phyloP scores from a whole-genome alignment of 2,113 vertebrate species.

The Enhydra lutris region DNA sequence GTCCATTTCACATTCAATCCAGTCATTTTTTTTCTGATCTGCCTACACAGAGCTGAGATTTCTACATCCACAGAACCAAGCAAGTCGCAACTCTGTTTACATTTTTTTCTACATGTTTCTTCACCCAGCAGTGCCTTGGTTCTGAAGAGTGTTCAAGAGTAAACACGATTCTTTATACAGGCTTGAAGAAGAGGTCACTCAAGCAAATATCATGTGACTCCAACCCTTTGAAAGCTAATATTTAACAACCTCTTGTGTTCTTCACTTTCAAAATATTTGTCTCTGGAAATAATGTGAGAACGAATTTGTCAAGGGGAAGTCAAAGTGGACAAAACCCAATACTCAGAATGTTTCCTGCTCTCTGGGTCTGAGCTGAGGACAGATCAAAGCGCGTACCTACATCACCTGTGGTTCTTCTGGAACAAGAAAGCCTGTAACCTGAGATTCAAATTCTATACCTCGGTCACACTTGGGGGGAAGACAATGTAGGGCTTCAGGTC shows the following conservation, averaged over 20 bases:
- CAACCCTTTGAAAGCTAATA: constrained; percentile 83
- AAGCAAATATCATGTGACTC: constrained; percentile 75
- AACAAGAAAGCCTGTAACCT: not conserved
- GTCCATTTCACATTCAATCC: not conserved
- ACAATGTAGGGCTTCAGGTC: not conserved
- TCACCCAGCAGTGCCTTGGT: constrained; percentile 61
- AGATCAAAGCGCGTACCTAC: constrained; percentile 11
- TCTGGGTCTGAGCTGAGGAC: not conserved
- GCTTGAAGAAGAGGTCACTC: constrained; percentile 76
- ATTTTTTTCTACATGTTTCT: constrained; percentile 76
- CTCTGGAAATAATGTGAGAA: constrained; percentile 80
- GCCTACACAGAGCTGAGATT: constrained; percentile 36
- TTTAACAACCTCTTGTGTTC: constrained; percentile 80
- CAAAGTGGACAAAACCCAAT: constrained; percentile 36
- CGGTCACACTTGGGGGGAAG: not conserved
- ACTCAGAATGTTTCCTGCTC: not conserved
- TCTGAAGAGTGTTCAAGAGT: constrained; percentile 74
- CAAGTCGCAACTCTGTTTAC: constrained; percentile 63
- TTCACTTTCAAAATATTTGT: constrained; percentile 79
- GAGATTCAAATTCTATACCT: not conserved
- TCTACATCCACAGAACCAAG: constrained; percentile 43
- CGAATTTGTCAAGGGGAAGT: constrained; percentile 63
- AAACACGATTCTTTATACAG: constrained; percentile 79
- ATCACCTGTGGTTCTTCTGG: not conserved
- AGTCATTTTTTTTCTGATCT: not conserved